Percentiles rank a stretch among this genome's conserved stretches.
Conservation (phyloP, 2,113 vertebrate species). For the Regulus satrapa region DNA sequence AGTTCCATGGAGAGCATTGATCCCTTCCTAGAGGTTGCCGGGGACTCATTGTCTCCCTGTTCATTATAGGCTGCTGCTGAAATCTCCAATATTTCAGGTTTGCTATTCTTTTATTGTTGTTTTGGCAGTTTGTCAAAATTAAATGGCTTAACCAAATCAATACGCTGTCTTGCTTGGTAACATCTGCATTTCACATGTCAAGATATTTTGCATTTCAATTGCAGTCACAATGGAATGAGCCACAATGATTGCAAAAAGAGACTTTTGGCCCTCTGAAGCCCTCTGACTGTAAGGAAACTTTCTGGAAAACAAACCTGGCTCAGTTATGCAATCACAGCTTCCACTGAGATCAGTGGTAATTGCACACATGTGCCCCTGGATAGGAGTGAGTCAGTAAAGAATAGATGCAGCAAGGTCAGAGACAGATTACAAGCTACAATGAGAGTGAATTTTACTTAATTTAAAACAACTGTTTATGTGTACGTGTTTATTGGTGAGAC, state of each 20-base stretch:
- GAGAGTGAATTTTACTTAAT: background rate
- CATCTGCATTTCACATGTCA: conserved; percentile 8
- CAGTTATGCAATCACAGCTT: background rate
- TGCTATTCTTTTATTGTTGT: conserved; percentile 45
- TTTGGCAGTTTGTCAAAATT: conserved; percentile 60
- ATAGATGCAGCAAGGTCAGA: background rate
- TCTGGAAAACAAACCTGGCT: background rate
- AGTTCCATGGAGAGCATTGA: conserved; percentile 59
- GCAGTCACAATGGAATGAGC: background rate
- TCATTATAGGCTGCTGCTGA: conserved; percentile 35
- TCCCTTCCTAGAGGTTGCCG: conserved; percentile 47
- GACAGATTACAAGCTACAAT: background rate
- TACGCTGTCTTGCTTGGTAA: background rate
- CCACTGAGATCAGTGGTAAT: background rate
- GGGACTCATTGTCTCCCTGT: conserved; percentile 44
- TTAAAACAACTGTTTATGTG: background rate
- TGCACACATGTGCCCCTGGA: background rate
- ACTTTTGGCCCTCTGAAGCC: background rate
- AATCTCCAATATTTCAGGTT: conserved; percentile 33
- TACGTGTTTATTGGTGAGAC: background rate
- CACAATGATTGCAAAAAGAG: background rate
- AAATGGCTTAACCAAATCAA: conserved; percentile 51
- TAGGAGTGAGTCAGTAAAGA: background rate
- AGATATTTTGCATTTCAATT: background rate
- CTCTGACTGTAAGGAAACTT: background rate